Percentiles rank a stretch among this genome's conserved stretches.
These are phyloP conservation scores for Chinchilla lanigera DNA, from an alignment of 2,113 vertebrate species.

Conservation along the genomic window DNA sequence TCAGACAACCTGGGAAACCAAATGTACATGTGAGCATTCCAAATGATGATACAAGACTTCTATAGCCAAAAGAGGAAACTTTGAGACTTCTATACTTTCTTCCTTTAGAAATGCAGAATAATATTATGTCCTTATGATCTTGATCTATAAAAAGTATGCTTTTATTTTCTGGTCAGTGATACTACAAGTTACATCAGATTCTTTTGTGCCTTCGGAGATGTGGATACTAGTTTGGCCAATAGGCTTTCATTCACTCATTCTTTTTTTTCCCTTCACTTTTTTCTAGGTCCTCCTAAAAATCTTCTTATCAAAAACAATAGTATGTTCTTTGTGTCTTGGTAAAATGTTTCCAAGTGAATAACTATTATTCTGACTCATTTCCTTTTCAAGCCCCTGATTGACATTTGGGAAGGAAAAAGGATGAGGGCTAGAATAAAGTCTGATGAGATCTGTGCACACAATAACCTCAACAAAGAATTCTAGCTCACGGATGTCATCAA, in stretches of 20 bases:
- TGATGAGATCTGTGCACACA: neutral
- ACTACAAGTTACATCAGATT: slow-evolving; percentile 48
- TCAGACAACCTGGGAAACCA: slow-evolving; percentile 20
- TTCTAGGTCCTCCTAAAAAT: slow-evolving; percentile 32
- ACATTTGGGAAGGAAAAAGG: slow-evolving; percentile 54
- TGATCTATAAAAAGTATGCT: neutral
- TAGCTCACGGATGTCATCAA: slow-evolving; percentile 70
- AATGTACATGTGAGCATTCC: neutral
- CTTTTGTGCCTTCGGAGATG: slow-evolving; percentile 12
- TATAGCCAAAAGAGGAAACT: neutral
- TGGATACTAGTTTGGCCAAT: neutral
- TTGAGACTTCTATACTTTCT: neutral
- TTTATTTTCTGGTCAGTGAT: neutral
- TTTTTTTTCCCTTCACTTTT: slow-evolving; percentile 25
- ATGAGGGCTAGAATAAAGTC: slow-evolving; percentile 64
- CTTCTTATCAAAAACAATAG: slow-evolving; percentile 25
- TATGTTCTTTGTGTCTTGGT: slow-evolving; percentile 45
- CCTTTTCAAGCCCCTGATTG: slow-evolving; percentile 41
- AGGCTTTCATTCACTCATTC: neutral
- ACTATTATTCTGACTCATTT: slow-evolving; percentile 46
- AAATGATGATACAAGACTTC: neutral
- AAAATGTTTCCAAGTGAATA: slow-evolving; percentile 47
- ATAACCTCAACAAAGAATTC: slow-evolving; percentile 67
- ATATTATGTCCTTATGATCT: neutral
- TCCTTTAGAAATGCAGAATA: slow-evolving; percentile 47